phyloP scores from a whole-genome alignment of 2,888 invertebrate genomes.

The Rhagonycha fulva region DNA sequence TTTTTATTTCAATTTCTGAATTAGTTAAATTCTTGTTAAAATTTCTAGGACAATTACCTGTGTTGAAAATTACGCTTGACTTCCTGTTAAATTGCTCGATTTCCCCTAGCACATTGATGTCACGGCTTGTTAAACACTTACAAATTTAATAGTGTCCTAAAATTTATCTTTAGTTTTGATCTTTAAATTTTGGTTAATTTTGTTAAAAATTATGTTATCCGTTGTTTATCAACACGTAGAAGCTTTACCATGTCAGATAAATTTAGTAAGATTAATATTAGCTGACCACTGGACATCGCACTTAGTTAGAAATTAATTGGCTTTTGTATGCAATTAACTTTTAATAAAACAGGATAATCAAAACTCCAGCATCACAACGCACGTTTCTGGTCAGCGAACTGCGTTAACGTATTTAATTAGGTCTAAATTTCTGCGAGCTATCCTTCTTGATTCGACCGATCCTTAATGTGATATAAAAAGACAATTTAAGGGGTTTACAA shows the following conservation, averaged over 20 bases:
- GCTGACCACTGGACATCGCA: background rate
- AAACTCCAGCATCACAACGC: background rate
- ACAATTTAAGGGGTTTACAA: background rate
- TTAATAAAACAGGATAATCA: background rate
- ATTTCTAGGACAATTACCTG: constrained; percentile 19
- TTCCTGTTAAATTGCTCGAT: constrained; percentile 35
- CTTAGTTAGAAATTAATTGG: background rate
- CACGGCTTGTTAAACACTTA: constrained; percentile 25
- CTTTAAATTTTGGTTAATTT: constrained; percentile 4
- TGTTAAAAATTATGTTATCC: background rate
- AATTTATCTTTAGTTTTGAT: constrained; percentile 18
- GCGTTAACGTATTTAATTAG: background rate
- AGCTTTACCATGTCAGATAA: background rate
- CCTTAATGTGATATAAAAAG: background rate
- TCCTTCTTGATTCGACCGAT: background rate
- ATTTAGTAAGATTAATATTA: background rate
- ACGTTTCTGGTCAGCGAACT: background rate
- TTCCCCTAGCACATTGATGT: constrained; percentile 24
- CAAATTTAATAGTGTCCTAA: constrained; percentile 25
- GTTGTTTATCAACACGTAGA: background rate
- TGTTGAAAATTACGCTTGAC: constrained; percentile 33
- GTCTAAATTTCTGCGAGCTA: background rate
- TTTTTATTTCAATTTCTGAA: background rate
- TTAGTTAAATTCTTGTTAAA: constrained; percentile 3
- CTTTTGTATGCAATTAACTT: background rate